These are phyloP conservation scores for Threskiornis aethiopicus DNA, from an alignment of 2,797 vertebrate genomes.

Conservation along the genomic window DNA sequence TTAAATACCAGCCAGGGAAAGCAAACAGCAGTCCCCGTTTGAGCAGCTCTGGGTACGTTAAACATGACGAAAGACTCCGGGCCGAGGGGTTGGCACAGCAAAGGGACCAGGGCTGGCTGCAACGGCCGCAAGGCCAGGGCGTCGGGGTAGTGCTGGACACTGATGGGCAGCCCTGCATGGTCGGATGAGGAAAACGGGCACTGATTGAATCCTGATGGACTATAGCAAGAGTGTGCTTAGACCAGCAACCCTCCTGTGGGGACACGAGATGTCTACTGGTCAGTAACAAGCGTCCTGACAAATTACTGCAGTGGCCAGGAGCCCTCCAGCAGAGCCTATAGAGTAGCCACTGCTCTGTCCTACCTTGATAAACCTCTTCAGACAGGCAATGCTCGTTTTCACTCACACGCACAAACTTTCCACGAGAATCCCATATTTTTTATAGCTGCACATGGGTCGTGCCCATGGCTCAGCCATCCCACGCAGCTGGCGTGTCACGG, in stretches of 20 bases:
- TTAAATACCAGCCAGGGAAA: slow-evolving; percentile 70
- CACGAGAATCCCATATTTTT: neutral
- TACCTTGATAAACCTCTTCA: neutral
- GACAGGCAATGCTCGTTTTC: neutral
- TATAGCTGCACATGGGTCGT: neutral
- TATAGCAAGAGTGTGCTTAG: neutral
- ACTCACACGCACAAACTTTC: neutral
- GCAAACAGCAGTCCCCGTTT: slow-evolving; percentile 62
- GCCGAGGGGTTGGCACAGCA: neutral
- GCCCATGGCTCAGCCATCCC: neutral
- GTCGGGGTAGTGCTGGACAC: fast-evolving
- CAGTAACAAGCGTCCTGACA: neutral
- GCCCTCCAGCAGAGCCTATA: neutral
- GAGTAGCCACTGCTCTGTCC: neutral
- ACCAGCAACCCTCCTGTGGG: neutral
- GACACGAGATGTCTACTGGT: neutral
- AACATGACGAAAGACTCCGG: neutral
- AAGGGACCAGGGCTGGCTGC: neutral
- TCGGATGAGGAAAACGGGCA: neutral
- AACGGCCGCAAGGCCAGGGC: neutral
- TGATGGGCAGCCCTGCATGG: neutral
- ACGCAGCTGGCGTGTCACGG: fast-evolving
- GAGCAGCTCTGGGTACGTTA: neutral
- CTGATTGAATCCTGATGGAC: neutral
- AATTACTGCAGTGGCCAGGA: neutral